Percentiles rank a stretch among this genome's conserved stretches.
Evolutionary conservation across 2,797 vertebrate genomes (phyloP).

Genomic region (Chanos chanos): DNA sequence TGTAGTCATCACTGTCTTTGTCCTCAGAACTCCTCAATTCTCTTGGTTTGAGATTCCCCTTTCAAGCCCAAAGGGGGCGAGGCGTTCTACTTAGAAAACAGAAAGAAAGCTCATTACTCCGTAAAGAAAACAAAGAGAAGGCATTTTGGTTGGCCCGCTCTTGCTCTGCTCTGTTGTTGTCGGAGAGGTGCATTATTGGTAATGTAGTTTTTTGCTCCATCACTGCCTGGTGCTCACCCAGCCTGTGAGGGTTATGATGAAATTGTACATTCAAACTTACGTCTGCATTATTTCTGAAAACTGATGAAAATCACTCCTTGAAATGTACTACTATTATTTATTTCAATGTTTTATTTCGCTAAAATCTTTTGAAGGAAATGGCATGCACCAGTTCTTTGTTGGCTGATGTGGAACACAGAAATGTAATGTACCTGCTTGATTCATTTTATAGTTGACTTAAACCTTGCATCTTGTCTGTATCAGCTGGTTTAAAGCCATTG

Average conservation of each 20-base stretch:
- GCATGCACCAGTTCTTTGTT: conserved; percentile 64
- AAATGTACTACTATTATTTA: conserved; percentile 69
- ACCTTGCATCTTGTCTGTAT: no score
- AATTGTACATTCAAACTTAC: conserved; percentile 41
- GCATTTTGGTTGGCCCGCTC: conserved; percentile 27
- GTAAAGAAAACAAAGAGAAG: conserved; percentile 27
- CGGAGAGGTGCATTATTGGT: conserved; percentile 42
- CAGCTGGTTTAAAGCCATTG: no score
- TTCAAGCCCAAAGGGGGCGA: no score
- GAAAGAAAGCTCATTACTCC: neutral
- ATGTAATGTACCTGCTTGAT: conserved; percentile 13
- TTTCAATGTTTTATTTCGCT: conserved; percentile 54
- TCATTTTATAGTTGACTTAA: neutral
- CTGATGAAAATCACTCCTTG: conserved; percentile 53
- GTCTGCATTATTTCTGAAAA: conserved; percentile 49
- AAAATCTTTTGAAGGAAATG: conserved; percentile 57
- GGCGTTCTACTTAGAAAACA: conserved; percentile 18
- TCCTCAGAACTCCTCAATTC: conserved; percentile 22
- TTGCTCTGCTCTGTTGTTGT: conserved; percentile 31
- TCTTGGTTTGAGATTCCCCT: no score
- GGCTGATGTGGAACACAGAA: conserved; percentile 46
- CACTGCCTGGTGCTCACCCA: conserved; percentile 73
- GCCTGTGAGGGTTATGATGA: conserved; percentile 58
- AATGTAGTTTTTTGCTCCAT: conserved; percentile 63
- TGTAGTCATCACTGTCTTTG: conserved; percentile 48